A percentile compares a stretch with the other conserved stretches of the same genome.
Evolutionary conservation across 2,113 vertebrate genomes (phyloP).

Genomic region (Camarhynchus parvulus): DNA sequence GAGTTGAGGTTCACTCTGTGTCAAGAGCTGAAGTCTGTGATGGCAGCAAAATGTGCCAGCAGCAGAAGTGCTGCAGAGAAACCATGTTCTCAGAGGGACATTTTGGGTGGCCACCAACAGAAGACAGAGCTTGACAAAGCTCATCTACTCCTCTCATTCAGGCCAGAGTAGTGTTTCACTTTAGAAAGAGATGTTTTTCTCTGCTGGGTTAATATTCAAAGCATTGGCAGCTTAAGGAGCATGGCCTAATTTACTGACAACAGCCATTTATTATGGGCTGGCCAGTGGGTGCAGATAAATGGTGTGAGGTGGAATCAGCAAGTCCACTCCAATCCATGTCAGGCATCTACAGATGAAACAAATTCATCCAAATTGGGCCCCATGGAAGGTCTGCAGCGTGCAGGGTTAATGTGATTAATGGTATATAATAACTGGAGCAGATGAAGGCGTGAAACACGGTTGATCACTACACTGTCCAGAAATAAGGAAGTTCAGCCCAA

Average conservation of each 20-base stretch:
- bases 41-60: neutral
- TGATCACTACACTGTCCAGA: neutral
- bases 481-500: constrained; percentile 5
- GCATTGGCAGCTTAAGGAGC: neutral
- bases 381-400: neutral
- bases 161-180: neutral
- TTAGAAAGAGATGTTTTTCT: neutral
- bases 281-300: neutral
- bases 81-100: neutral
- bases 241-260: neutral
- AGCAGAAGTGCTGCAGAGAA: constrained; percentile 11
- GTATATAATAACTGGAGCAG: neutral
- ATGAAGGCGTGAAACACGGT: neutral
- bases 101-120: neutral
- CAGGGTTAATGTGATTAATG: neutral
- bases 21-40: neutral
- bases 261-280: neutral
- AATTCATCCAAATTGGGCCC: neutral
- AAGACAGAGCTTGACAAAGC: neutral
- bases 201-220: neutral
- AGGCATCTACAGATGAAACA: neutral
- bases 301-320: neutral
- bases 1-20: neutral
- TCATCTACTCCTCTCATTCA: neutral
- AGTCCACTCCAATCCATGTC: constrained; percentile 7